Evolutionary conservation across 2,888 invertebrate species (phyloP).

Genomic region (Acheta domesticus): DNA sequence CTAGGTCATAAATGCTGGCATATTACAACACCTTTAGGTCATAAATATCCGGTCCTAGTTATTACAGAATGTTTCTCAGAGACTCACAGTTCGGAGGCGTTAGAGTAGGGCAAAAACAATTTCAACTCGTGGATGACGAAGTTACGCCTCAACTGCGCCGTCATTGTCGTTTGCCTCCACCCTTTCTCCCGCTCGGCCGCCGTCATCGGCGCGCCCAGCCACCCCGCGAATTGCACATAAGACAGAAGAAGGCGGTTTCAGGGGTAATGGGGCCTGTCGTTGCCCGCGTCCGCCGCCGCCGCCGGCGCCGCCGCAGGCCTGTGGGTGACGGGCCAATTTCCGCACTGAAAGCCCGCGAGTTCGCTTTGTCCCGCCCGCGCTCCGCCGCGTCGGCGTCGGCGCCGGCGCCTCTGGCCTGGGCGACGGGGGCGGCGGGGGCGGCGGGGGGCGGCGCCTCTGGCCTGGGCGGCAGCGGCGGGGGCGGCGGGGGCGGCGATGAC

Average conservation of each 20-base stretch:
- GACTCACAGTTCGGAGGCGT: too few relatives aligned
- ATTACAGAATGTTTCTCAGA: too few relatives aligned
- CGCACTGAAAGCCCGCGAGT: not conserved
- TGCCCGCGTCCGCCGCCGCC: not conserved
- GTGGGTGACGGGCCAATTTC: conserved; percentile 4
- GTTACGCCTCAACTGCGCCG: not conserved
- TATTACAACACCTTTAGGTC: too few relatives aligned
- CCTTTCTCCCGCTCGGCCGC: not conserved
- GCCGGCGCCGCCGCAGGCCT: not conserved
- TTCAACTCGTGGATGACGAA: too few relatives aligned
- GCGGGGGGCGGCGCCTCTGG: not conserved
- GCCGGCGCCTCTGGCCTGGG: not conserved
- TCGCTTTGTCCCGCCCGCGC: conserved; percentile 3
- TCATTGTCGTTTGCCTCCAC: not conserved
- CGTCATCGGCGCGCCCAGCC: not conserved
- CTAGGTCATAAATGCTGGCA: too few relatives aligned
- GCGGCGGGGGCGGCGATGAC: too few relatives aligned
- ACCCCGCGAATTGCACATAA: not conserved
- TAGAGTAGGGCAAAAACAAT: too few relatives aligned
- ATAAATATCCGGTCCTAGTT: too few relatives aligned
- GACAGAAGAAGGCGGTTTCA: too few relatives aligned
- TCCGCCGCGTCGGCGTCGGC: not conserved
- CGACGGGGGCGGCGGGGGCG: not conserved
- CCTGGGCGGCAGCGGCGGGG: not conserved
- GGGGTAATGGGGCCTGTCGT: too few relatives aligned